Evolutionary conservation across 2,113 vertebrate genomes (phyloP).

Genomic region (Labeo catla): DNA sequence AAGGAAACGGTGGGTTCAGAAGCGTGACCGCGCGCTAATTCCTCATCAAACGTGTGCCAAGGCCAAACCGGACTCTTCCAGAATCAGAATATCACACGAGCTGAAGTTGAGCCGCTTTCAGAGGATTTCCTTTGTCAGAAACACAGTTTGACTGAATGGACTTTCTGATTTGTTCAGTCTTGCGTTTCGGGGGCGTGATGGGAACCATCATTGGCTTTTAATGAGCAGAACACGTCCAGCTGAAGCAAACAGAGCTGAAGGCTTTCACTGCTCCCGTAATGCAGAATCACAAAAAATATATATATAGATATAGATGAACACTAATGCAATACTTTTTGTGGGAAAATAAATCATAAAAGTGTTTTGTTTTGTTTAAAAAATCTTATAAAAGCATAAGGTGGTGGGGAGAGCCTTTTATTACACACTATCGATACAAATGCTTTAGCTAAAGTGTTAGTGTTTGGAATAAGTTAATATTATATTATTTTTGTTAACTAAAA

Average conservation of each 20-base stretch:
- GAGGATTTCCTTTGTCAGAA: not conserved
- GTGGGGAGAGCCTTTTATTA: too few species aligned
- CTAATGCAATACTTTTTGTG: not conserved
- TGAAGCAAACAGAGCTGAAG: too few species aligned
- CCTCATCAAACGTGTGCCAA: not conserved
- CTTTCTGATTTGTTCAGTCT: not conserved
- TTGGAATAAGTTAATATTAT: too few species aligned
- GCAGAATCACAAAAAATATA: not conserved
- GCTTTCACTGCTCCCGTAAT: too few species aligned
- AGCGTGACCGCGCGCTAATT: not conserved
- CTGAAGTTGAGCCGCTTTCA: not conserved
- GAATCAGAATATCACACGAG: not conserved
- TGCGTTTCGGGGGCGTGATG: conserved; percentile 13
- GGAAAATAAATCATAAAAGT: not conserved
- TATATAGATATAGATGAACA: not conserved
- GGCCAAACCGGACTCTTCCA: not conserved
- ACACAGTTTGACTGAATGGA: not conserved
- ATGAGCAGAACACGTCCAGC: not conserved
- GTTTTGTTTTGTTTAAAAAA: not conserved
- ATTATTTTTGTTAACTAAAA: not conserved
- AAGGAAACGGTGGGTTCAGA: conserved; percentile 30
- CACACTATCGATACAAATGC: not conserved
- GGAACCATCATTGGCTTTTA: not conserved
- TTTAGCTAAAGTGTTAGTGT: not conserved
- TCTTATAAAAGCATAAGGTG: too few species aligned